Evolutionary conservation across 1,140 invertebrate genomes (phyloP).

Genomic region (Argopecten irradians): DNA sequence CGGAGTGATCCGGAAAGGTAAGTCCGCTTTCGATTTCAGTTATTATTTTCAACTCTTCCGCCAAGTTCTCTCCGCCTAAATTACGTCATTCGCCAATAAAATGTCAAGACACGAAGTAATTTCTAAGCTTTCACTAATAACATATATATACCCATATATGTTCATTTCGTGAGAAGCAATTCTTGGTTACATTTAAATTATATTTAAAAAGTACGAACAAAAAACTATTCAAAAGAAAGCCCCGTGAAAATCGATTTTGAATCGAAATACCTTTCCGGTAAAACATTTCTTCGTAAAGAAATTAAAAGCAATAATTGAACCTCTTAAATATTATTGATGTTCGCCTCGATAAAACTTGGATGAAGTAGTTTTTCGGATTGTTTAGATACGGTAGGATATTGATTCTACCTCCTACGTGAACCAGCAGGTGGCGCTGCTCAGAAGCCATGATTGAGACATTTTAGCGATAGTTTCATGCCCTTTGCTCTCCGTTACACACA

Average conservation of each 20-base stretch:
- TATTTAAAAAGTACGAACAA: not conserved
- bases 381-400: conserved; percentile 2
- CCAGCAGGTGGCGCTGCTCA: not conserved
- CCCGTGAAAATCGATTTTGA: not conserved
- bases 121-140: not conserved
- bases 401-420: not conserved
- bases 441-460: not conserved
- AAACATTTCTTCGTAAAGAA: not conserved
- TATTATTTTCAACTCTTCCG: not conserved
- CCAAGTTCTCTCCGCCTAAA: not conserved
- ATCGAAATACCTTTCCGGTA: not conserved
- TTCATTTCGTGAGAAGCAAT: not conserved
- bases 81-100: not conserved
- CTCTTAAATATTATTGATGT: not conserved
- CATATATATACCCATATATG: not conserved
- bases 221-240: not conserved
- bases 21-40: conserved; percentile 28
- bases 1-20: conserved; percentile 62
- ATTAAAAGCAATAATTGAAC: conserved; percentile 12
- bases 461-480: not conserved
- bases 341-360: not conserved
- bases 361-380: not conserved
- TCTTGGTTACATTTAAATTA: not conserved
- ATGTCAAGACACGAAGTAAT: not conserved
- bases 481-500: conserved; percentile 8